Evolutionary conservation across 37 sponge, comb jelly and placozoan species (phyloP).

Genomic region (Amphimedon queenslandica): DNA sequence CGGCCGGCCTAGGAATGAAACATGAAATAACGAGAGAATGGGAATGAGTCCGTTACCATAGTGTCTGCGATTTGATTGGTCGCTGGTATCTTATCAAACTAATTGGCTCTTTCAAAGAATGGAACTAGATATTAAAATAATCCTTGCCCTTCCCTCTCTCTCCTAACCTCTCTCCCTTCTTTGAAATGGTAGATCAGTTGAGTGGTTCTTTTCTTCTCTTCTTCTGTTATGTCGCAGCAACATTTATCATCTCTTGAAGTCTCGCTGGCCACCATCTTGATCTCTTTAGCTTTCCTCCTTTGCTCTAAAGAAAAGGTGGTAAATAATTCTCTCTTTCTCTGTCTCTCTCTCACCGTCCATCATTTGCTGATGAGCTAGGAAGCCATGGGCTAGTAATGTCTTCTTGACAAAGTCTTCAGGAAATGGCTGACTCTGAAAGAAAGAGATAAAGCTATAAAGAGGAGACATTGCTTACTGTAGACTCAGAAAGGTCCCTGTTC

Average conservation of each 20-base stretch:
- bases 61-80: constrained; percentile 7
- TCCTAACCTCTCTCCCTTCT: constrained; percentile 59
- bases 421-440: constrained; percentile 7
- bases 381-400: constrained; percentile 48
- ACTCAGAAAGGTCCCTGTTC: constrained; percentile 21
- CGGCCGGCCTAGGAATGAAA: constrained; percentile 38
- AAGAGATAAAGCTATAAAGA: constrained; percentile 20
- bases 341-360: background rate
- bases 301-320: background rate
- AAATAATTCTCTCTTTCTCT: background rate
- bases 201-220: constrained; percentile 60
- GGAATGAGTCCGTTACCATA: constrained; percentile 27
- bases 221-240: constrained; percentile 48
- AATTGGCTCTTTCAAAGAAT: constrained; percentile 63
- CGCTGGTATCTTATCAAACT: constrained; percentile 8
- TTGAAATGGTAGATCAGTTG: constrained; percentile 61
- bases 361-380: constrained; percentile 16
- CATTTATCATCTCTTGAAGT: too few relatives aligned
- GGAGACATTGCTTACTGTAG: constrained; percentile 11
- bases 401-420: constrained; percentile 43
- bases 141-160: background rate
- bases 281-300: too few relatives aligned
- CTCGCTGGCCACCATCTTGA: background rate
- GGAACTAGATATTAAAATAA: constrained; percentile 10
- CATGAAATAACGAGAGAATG: background rate